Percentiles rank a stretch among this genome's conserved stretches.
phyloP scores from a whole-genome alignment of 2,113 vertebrate genomes.

The Calypte anna region DNA sequence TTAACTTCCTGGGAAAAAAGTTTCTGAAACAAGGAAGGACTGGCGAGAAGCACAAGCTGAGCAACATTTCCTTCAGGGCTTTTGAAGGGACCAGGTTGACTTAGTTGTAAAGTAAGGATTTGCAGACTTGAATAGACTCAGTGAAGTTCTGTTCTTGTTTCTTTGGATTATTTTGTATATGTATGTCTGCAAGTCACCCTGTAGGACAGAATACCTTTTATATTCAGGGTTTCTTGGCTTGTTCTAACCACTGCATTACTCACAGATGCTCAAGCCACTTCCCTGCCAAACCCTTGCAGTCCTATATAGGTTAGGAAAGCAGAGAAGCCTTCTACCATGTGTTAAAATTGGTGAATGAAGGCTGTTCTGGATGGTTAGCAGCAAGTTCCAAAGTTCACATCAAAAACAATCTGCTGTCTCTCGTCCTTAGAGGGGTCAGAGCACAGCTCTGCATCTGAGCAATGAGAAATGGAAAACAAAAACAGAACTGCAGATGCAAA shows the following conservation, averaged over 20 bases:
- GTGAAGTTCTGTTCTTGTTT: not conserved
- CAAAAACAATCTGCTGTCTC: not conserved
- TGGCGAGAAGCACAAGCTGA: not conserved
- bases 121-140: not conserved
- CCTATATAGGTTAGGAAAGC: not conserved
- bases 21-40: conserved; percentile 1
- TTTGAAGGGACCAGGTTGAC: not conserved
- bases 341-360: not conserved
- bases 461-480: not conserved
- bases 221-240: not conserved
- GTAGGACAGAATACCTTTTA: not conserved
- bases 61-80: not conserved
- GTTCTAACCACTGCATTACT: conserved; percentile 3
- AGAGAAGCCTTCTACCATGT: not conserved
- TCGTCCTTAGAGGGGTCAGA: not conserved
- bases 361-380: not conserved
- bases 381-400: not conserved
- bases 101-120: not conserved
- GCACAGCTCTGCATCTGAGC: not conserved
- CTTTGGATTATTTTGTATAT: not conserved
- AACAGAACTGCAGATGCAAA: not conserved
- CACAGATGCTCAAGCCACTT: not conserved
- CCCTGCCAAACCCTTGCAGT: not conserved
- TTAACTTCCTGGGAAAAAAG: conserved; percentile 4
- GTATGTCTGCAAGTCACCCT: not conserved